Evolutionary conservation across 2,113 vertebrate genomes (phyloP), one percentile per base, ranked within the genome.

Genomic region (Catharus minimus): DNA sequence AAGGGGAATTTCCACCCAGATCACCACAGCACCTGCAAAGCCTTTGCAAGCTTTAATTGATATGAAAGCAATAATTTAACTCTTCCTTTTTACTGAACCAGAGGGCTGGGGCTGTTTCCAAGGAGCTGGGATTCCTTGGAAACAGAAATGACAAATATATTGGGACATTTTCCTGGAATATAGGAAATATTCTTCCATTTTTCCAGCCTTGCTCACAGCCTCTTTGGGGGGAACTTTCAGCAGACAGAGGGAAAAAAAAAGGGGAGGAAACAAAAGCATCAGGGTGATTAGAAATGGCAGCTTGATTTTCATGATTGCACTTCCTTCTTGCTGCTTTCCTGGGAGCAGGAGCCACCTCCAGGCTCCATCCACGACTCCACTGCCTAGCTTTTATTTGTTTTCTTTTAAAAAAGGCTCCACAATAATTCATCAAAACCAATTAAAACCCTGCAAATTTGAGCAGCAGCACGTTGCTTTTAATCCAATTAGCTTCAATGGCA

Each of bases 401-500:
- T 33, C 24, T 62, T 87, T 21, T 23, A 44, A 55, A 83, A 75
- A 89, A 82, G 52, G 56, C 32, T 6, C 38, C 10, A 44, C 64
- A 27, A 57, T 49, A 71, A 89, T 71, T 92, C 56, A 92, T 76
- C 91, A 81, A 86, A 85, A 18, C 72, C 66, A 77, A 94, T 92
- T 83, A 90, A 94, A 89, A 71, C 6, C 19, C 71, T 32, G 3
- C 5, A 1, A 91, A 86, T 78, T 72, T 9, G 12, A 77, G 71
- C 77, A 65, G 67, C 23, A 66, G 55, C 89, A 78, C 1, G 50
- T 24, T 87, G 11, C 89, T 90, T 90, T 94, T 93, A 94, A 96
- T 92, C 89, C 94, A 90, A 93, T 96, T 92, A 83, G 85, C 64
- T 49, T 60, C 94, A 52, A 22, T 11, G 79, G 73, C 89, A 89